Base-by-base conservation (phyloP, 2,113 vertebrate genomes). In the Cathartes aura region DNA sequence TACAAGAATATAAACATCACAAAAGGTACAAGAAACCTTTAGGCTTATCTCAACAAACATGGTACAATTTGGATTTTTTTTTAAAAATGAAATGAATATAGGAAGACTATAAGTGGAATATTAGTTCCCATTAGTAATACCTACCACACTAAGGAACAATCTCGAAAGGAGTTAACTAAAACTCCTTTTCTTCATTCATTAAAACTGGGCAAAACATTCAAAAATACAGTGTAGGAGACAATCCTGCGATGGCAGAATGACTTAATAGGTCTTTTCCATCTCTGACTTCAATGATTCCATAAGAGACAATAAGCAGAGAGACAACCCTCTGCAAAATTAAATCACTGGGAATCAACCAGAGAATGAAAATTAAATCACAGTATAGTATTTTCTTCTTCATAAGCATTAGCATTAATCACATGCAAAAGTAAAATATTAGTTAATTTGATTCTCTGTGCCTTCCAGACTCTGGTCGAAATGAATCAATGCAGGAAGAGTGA, bases 401-500 rank as follows among this genome's bases (percentile, higher is more conserved):
- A 91, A 96, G 97, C 90, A 97, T 97, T 95, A 97, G 89, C 91
- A 98, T 97, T 97, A 94, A 91, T 93, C 93, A 91, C 83, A 97
- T 84, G 96, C 97, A 97, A 96, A 97, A 97, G 90, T 73, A 91
- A 97, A 98, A 96, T 98, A 98, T 97, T 96, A 93, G 86, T 97
- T 98, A 97, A 98, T 98, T 96, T 96, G 91, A 97, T 97, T 96
- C 96, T 86, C 88, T 83, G n/a, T 96, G 96, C 96, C 87, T 95
- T 97, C 81, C 96, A 96, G 97, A 97, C 89, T 94, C 95, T 47
- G 81, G 91, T 90, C 20, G 1, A 97, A 96, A 97, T 87, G 83
- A 97, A 95, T 97, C 97, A 96, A 96, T 97, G 95, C 83, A 96
- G 48, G 72, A 80, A 95, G 86, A 92, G 59, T 38, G 62, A 95